Evolutionary conservation across 2,797 vertebrate species (phyloP).

Genomic region (Cynodonichthys magdalenae): DNA sequence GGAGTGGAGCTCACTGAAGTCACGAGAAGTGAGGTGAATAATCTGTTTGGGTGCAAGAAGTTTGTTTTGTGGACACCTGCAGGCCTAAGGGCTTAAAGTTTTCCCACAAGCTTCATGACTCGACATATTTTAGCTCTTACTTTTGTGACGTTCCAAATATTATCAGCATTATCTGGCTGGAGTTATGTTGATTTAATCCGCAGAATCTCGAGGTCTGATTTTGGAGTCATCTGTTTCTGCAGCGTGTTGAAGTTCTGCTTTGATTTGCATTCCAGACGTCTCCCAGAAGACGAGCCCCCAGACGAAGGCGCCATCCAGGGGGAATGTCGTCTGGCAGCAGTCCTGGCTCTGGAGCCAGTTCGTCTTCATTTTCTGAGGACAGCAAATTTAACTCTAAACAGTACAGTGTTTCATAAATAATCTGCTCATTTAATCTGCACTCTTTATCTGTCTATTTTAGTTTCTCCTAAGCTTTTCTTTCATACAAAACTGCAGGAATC

Average conservation of each 20-base stretch:
- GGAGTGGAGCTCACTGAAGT: constrained; percentile 88
- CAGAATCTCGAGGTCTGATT: not conserved
- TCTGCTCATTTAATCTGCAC: not conserved
- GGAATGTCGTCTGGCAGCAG: constrained; percentile 48
- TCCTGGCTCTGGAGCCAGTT: constrained; percentile 30
- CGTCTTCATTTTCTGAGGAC: constrained; percentile 27
- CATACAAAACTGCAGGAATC: constrained; percentile 15
- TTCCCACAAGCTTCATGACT: not conserved
- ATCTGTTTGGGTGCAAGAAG: not conserved
- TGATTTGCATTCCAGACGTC: constrained; percentile 50
- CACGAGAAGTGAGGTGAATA: constrained; percentile 59
- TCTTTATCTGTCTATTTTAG: not conserved
- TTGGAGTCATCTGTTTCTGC: constrained; percentile 6
- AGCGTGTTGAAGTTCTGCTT: constrained; percentile 1
- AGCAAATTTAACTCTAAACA: constrained; percentile 38
- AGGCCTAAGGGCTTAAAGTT: too few relatives aligned
- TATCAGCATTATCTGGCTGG: not conserved
- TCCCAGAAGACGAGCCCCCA: constrained; percentile 43
- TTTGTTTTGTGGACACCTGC: too few relatives aligned
- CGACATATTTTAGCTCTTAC: not conserved
- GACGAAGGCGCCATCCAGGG: constrained; percentile 31
- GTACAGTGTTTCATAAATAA: constrained; percentile 25
- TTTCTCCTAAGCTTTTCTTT: not conserved
- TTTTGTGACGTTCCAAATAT: not conserved
- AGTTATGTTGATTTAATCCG: not conserved